Base-by-base conservation (phyloP, 2,888 invertebrate species). In the Megalurothrips usitatus region DNA sequence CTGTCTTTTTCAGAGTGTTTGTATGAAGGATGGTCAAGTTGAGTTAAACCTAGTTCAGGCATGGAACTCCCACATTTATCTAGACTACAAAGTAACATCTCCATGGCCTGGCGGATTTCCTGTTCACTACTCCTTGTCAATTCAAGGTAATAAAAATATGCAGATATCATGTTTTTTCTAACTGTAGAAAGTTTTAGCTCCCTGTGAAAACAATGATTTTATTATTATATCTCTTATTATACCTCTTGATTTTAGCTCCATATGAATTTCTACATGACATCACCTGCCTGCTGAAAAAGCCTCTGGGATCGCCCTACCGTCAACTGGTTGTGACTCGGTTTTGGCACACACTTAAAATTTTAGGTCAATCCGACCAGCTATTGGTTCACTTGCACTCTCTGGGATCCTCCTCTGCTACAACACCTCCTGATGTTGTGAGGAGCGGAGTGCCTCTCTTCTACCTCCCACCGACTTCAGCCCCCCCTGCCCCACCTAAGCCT, bases 181-280 rank as follows among this genome's bases (percentile, higher is more conserved):
- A 52, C 6, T 43, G 6, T 43, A 68, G 34, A 80, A 80, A 26
- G 47, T 82, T 52, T 83, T 79, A 47, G 17, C 48, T 28, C 79
- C 28, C n/a, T 79, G 34, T 43, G 6, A 43, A 2, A 43, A 2
- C 34, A 43, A 43, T 43, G 2, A 43, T 43, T 43, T 43, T 43
- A 43, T 4, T 43, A 43, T 43, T 43, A 4, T 43, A 43, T 4
- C 6, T 82, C 79, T 80, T 48, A 78, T 52, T 48, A 49, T 79
- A 68, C 79, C 79, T 80, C 4, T 78, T 48, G 52, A 82, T 79
- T 80, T 49, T 84, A 88, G 92, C 92, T 49, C 91, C 91, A 0
- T 93, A 94, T 85, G 93, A 93, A 84, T 93, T 94, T 87, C 87
- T 94, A 49, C 92, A 93, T 85, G 94, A 94, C 85, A 91, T 94